A percentile compares a stretch with the other conserved stretches of the same genome.
phyloP scores from a whole-genome alignment of 2,888 invertebrate genomes.

The Pollenia griseotomentosa region DNA sequence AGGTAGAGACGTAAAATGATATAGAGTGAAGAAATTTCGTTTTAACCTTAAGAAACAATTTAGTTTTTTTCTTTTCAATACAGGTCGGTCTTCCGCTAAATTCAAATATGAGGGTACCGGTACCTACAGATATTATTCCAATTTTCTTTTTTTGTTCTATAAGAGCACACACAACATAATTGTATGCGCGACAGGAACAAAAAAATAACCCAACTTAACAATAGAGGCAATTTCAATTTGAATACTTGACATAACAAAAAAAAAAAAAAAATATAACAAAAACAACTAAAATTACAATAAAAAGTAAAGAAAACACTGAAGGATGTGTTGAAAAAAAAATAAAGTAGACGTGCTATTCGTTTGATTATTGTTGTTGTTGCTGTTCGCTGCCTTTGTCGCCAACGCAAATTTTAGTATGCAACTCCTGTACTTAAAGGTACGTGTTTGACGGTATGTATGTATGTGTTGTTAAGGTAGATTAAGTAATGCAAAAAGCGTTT shows the following conservation, averaged over 20 bases:
- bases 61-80: background rate
- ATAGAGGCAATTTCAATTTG: constrained; percentile 74
- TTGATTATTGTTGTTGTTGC: constrained; percentile 17
- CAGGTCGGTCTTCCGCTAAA: constrained; percentile 53
- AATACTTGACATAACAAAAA: constrained; percentile 61
- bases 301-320: constrained; percentile 67
- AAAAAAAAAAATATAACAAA: constrained; percentile 28
- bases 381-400: constrained; percentile 51
- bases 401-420: constrained; percentile 68
- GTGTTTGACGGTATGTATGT: constrained; percentile 13
- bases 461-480: background rate
- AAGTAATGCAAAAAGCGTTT: background rate
- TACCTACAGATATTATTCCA: constrained; percentile 44
- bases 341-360: constrained; percentile 47
- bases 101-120: constrained; percentile 51
- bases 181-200: constrained; percentile 44
- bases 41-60: background rate
- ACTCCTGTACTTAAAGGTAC: constrained; percentile 51
- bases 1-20: background rate
- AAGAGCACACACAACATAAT: background rate
- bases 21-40: background rate
- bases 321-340: constrained; percentile 67
- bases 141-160: constrained; percentile 5
- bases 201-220: constrained; percentile 58
- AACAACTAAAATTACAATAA: constrained; percentile 44